Conservation (phyloP, 2,113 vertebrate species). For the Gallinago paraguaiae region DNA sequence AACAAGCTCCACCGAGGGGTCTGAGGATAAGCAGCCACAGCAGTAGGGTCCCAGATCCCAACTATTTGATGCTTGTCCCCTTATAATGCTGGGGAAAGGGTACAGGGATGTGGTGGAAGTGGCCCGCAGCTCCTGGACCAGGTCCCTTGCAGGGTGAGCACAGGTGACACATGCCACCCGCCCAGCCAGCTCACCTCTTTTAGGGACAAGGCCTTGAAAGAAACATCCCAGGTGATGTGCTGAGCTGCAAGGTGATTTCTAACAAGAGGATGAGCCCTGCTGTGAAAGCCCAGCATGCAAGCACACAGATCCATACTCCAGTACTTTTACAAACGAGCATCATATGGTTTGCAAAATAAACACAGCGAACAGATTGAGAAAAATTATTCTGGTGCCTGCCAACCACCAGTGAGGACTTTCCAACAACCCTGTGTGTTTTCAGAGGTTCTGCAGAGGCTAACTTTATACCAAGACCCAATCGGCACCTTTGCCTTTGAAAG, state of each 20-base stretch:
- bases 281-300: background rate
- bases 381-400: background rate
- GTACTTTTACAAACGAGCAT: background rate
- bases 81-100: background rate
- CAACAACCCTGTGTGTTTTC: background rate
- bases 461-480: background rate
- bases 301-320: background rate
- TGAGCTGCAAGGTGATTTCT: background rate
- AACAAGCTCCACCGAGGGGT: background rate
- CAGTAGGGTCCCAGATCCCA: background rate
- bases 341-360: background rate
- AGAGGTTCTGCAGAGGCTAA: background rate
- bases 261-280: background rate
- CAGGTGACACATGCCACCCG: rapidly evolving
- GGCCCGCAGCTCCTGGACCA: background rate
- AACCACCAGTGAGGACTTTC: background rate
- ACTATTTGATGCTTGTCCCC: rapidly evolving
- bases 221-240: background rate
- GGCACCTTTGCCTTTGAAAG: background rate
- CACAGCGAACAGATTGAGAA: background rate
- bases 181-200: background rate
- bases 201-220: background rate
- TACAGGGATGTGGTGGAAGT: background rate
- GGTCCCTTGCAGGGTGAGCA: background rate
- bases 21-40: background rate